Conservation (phyloP, 1,140 invertebrate genomes). For the Sarcophaga peregrina region DNA sequence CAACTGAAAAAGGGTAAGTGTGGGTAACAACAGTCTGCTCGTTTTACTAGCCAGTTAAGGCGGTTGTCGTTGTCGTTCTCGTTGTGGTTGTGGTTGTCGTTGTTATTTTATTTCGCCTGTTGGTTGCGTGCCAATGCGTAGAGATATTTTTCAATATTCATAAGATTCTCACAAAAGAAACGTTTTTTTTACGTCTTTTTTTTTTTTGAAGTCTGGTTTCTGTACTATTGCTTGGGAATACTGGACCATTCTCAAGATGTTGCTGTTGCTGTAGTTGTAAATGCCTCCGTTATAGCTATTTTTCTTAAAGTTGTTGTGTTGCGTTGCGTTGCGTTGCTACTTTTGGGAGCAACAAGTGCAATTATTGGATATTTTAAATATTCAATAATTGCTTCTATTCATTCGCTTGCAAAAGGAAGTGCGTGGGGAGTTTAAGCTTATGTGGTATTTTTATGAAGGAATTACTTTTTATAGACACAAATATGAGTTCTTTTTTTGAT, state of each 20-base stretch:
- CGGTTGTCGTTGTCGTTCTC: background rate
- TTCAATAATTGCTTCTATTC: slow-evolving; percentile 5
- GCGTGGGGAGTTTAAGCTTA: slow-evolving; percentile 37
- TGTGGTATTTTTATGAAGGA: background rate
- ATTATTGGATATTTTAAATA: slow-evolving; percentile 45
- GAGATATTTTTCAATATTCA: slow-evolving; percentile 30
- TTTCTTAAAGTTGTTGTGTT: background rate
- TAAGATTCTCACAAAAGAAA: slow-evolving; percentile 26
- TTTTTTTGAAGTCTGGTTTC: too few species aligned
- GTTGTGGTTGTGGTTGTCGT: background rate
- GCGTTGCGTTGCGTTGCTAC: background rate
- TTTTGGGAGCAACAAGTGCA: slow-evolving; percentile 48
- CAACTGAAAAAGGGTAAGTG: slow-evolving; percentile 36
- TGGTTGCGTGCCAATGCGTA: slow-evolving; percentile 45
- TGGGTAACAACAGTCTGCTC: slow-evolving; percentile 32
- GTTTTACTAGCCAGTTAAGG: background rate
- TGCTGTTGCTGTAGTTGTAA: background rate
- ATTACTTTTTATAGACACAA: background rate
- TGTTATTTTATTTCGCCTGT: background rate
- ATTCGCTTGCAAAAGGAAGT: slow-evolving; percentile 7
- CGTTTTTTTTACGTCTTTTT: too few species aligned
- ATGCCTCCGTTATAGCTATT: background rate
- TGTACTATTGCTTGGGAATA: slow-evolving; percentile 22
- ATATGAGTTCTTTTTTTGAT: background rate
- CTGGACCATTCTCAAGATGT: background rate